Evolutionary conservation across 2,888 invertebrate species (phyloP), one percentile per base, ranked within the genome.

Genomic region (Drosophila borealis): DNA sequence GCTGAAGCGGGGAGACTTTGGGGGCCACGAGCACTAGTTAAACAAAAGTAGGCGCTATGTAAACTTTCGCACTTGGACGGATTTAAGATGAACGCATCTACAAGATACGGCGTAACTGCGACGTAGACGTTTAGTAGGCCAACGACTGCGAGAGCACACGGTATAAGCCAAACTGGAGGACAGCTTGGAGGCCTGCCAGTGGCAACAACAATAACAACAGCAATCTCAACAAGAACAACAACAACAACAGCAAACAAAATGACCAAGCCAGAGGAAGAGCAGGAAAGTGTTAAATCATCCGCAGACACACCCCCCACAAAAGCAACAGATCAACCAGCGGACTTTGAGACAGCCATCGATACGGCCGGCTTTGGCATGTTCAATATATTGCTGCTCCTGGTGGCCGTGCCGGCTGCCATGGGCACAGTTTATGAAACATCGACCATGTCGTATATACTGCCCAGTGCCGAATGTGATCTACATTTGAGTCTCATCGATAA

Each of bases 401-500:
- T 95, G 59, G 93, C 94, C 0, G 87, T 95, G 39, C 95, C 95
- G 0, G 94, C 94, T 42, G 95, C 94, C 84, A 94, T 95, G 94
- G 93, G 95, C 14, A 94, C 95, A 1, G 93, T 95, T 6, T 95
- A 95, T 72, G 95, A 96, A 82, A 95, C 95, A 54, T 95, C 96
- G 41, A 94, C 95, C 0, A 93, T 95, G 74, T 95, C 96, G 0
- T 96, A 95, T 89, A 94, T 96, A 82, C 93, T 96, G 89, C 96
- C 96, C 0, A 94, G 94, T 25, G 95, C 96, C 0, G 95, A 96
- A 90, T 96, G 96, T 81, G 95, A 96, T 78, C 93, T 96, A 85
- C 90, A 94, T 37, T 93, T 96, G 33, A 94, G 94, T 10, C 92
- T 95, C 10, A 87, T 95, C 25, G 94, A 96, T 55, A 96, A 96